phyloP scores from a whole-genome alignment of 2,888 invertebrate genomes.

The Cheiracanthium punctorium region DNA sequence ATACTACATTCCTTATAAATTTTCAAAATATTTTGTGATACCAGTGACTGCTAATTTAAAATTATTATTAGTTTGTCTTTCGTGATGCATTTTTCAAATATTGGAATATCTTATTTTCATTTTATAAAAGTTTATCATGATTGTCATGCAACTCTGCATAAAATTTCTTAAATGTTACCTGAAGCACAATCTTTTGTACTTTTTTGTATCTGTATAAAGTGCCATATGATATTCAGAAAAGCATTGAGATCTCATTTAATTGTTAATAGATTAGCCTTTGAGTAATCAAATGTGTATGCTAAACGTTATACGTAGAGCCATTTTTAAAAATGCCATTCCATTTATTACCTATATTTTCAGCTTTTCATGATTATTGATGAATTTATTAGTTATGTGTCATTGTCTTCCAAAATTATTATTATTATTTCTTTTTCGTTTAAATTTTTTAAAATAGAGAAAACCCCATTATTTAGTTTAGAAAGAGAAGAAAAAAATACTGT shows the following conservation, averaged over 20 bases:
- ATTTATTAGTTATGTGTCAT: too few species aligned
- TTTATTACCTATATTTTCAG: background rate
- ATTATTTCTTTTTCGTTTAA: background rate
- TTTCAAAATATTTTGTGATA: too few species aligned
- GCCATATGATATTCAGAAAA: background rate
- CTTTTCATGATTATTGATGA: too few species aligned
- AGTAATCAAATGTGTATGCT: slow-evolving; percentile 4
- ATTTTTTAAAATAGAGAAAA: background rate
- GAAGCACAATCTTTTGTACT: background rate
- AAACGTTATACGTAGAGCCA: slow-evolving; percentile 26
- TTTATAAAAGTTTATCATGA: background rate
- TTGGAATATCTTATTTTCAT: too few species aligned
- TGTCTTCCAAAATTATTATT: background rate
- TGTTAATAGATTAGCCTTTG: background rate
- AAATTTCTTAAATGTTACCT: background rate
- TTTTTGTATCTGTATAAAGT: background rate
- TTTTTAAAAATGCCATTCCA: slow-evolving; percentile 29
- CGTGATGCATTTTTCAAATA: too few species aligned
- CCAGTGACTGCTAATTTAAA: too few species aligned
- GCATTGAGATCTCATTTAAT: background rate
- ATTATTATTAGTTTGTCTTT: too few species aligned
- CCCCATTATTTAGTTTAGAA: background rate
- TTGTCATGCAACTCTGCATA: background rate
- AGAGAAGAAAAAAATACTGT: too few species aligned
- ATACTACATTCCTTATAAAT: too few species aligned